Evolutionary conservation across 2,888 invertebrate species (phyloP).

Genomic region (Pachymerium ferrugineum): DNA sequence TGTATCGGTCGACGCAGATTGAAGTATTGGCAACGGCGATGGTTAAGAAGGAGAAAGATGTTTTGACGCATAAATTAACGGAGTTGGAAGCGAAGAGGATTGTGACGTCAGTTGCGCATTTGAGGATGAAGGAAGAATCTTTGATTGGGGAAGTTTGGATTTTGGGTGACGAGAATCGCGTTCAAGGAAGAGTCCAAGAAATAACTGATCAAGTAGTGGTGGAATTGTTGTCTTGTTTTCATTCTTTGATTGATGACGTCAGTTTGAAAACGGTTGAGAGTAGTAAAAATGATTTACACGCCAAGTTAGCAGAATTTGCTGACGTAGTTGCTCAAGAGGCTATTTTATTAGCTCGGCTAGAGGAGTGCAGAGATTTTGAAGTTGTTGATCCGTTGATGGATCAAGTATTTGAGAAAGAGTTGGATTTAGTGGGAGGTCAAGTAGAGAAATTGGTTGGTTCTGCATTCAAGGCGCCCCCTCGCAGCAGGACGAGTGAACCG

Average conservation of each 20-base stretch:
- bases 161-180: not conserved
- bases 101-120: not conserved
- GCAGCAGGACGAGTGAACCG: not conserved
- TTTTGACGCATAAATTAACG: not conserved
- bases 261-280: not conserved
- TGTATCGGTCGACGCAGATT: not conserved
- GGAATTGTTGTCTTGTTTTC: not conserved
- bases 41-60: not conserved
- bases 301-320: slow-evolving; percentile 1
- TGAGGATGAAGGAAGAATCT: not conserved
- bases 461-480: not conserved
- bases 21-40: not conserved
- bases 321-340: not conserved
- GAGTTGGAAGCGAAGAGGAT: not conserved
- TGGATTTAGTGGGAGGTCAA: not conserved
- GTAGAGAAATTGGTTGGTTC: not conserved
- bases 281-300: not conserved
- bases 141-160: not conserved
- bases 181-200: not conserved
- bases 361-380: not conserved
- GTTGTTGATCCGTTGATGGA: not conserved
- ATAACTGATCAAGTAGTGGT: not conserved
- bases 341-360: not conserved
- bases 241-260: not conserved
- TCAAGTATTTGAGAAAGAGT: not conserved